Evolutionary conservation across 1,140 invertebrate species (phyloP).

Genomic region (Pseudomyrmex dendroicus): DNA sequence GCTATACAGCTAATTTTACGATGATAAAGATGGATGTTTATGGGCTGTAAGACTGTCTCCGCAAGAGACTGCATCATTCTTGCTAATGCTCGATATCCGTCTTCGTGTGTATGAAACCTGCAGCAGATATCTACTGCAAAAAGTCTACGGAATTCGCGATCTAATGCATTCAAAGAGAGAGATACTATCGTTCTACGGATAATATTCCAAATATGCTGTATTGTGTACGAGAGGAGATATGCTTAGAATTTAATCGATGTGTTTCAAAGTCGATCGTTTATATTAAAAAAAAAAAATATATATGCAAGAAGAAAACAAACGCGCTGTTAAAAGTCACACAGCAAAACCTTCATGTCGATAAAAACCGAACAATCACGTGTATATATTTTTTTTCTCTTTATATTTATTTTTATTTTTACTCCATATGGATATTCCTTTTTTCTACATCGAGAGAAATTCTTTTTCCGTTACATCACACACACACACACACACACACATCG

Average conservation of each 20-base stretch:
- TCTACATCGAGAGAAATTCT: not conserved
- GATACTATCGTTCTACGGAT: constrained; percentile 19
- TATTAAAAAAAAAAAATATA: not conserved
- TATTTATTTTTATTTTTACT: constrained; percentile 16
- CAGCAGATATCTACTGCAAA: not conserved
- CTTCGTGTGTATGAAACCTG: not conserved
- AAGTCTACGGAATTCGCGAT: constrained; percentile 29
- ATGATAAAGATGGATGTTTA: constrained; percentile 7
- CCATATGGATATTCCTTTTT: not conserved
- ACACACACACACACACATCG: not conserved
- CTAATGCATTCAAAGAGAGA: not conserved
- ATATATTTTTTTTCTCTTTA: not conserved
- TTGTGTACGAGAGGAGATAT: not conserved
- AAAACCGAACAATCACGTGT: not conserved
- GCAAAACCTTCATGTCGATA: constrained; percentile 7
- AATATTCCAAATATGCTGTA: constrained; percentile 19
- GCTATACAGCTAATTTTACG: not conserved
- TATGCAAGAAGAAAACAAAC: not conserved
- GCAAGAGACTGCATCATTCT: not conserved
- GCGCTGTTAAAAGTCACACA: constrained; percentile 14
- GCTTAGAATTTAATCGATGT: constrained; percentile 30
- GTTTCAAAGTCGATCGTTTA: not conserved
- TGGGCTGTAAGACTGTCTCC: not conserved
- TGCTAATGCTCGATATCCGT: constrained; percentile 6
- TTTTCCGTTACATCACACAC: not conserved